These are phyloP conservation scores for Zaprionus ghesquierei DNA, from an alignment of 1,140 invertebrate species.

Conservation along the genomic window DNA sequence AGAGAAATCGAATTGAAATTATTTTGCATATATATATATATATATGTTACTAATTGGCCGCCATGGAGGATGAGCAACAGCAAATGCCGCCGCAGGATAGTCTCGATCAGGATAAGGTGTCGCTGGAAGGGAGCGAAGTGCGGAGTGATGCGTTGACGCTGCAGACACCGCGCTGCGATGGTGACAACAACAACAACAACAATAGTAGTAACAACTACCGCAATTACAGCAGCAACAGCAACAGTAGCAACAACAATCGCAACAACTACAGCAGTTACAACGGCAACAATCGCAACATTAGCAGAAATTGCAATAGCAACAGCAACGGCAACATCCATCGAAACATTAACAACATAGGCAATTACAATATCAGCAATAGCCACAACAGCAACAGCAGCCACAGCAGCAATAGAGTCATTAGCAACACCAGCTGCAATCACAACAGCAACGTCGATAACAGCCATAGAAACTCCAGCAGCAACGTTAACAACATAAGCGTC, in stretches of 20 bases:
- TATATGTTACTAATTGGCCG: background rate
- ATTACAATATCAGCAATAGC: background rate
- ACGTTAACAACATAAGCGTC: too few relatives aligned
- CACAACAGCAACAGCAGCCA: background rate
- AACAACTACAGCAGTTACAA: background rate
- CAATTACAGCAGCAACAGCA: background rate
- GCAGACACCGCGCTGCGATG: background rate
- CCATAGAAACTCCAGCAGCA: too few relatives aligned
- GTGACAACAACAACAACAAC: background rate
- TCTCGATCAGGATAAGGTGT: slow-evolving; percentile 1
- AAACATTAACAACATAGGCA: too few relatives aligned
- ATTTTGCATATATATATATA: background rate
- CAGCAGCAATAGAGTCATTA: background rate
- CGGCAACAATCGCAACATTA: background rate
- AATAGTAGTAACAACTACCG: too few relatives aligned
- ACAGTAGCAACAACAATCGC: background rate
- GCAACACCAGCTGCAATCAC: background rate
- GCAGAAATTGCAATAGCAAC: background rate
- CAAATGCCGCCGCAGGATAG: background rate
- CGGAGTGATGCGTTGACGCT: too few relatives aligned
- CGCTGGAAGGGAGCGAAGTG: background rate
- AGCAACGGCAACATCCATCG: background rate
- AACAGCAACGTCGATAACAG: too few relatives aligned
- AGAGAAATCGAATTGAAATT: slow-evolving; percentile 3
- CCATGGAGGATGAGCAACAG: background rate